Base-by-base conservation (phyloP, 2,113 vertebrate species). In the Paratilapia polleni region DNA sequence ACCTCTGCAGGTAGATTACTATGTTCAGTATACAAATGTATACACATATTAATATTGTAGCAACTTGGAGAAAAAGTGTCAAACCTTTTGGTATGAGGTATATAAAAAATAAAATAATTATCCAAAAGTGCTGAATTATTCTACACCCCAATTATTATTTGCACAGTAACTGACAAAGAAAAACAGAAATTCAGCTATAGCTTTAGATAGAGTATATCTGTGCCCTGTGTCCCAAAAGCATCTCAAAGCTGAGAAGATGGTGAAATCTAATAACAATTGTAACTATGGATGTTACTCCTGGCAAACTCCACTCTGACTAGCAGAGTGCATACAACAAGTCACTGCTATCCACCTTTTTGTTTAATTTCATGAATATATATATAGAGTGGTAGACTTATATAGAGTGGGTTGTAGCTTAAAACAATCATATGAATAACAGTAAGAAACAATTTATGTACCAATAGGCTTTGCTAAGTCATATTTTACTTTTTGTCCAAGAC, bases 71-170 rank as follows among this genome's bases (percentile, higher is more conserved):
- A 43, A 12, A 28, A 22, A 68, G 5, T 26, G 8, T 0, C 22
- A 26, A 47, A 26, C 5, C 22, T 49, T 68, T 68, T 49, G 47
- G 64, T 2, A 4, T 47, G 41, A 68, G 22, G 24, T 49, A 28
- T 2, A 2, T 66, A 9, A 3, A 47, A 47, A 19, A 2, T 47
- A 0, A 66, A 24, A n/a, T n/a, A n/a, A n/a, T n/a, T n/a, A 41
- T 7, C 41, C 64, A 70, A 28, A 49, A 1, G 3, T 68, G 41
- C 22, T 49, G 47, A 49, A 0, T 28, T 70, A 24, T 6, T 28
- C 38, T 26, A n/a, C n/a, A 24, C 20, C n/a, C 38, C n/a, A 2
- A 24, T 66, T 66, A 66, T 24, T 2, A 6, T 43, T 66, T 66
- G 38, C 36, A 43, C 8, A 15, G 43, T 47, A 14, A 47, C 14